Evolutionary conservation across 1,140 invertebrate genomes (phyloP).

Genomic region (Argopecten irradians): DNA sequence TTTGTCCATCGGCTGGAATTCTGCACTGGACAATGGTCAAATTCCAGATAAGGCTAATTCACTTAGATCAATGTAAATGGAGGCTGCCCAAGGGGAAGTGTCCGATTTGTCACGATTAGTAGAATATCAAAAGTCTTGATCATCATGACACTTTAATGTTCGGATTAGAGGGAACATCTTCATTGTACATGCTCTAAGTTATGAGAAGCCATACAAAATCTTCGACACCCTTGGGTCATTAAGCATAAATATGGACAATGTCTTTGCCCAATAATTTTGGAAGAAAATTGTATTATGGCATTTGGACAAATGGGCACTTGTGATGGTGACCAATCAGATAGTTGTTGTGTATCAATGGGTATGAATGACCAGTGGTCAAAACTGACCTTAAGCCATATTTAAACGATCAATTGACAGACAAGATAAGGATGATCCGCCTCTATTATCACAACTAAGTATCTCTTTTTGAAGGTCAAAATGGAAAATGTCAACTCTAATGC

Average conservation of each 20-base stretch:
- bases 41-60: not conserved
- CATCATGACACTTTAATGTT: not conserved
- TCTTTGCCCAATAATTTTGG: not conserved
- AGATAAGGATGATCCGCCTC: not conserved
- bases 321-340: not conserved
- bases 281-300: not conserved
- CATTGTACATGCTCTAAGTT: not conserved
- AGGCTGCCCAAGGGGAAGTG: constrained; percentile 4
- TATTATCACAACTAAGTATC: not conserved
- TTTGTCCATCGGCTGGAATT: not conserved
- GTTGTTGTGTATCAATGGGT: not conserved
- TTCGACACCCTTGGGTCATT: not conserved
- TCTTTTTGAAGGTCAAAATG: not conserved
- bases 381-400: constrained; percentile 9
- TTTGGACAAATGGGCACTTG: not conserved
- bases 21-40: not conserved
- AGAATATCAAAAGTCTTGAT: not conserved
- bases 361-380: not conserved
- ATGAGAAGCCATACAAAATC: not conserved
- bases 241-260: not conserved
- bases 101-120: not conserved
- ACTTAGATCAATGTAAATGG: constrained; percentile 4
- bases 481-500: not conserved
- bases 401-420: not conserved
- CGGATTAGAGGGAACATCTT: not conserved